phyloP scores from a whole-genome alignment of 1,140 invertebrate species.

The Rhopalosiphum maidis region DNA sequence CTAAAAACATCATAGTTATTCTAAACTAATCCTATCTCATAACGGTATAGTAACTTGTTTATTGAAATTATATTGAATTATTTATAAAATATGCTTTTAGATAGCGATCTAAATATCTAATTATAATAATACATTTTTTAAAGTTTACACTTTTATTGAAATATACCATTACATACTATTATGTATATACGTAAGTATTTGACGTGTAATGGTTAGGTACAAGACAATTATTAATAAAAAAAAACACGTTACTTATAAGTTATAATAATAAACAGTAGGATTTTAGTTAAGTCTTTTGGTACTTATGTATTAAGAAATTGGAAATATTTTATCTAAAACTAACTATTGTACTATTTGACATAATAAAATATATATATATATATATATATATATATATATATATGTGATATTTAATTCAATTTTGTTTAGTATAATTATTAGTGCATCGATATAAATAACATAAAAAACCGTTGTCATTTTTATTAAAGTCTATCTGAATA shows the following conservation, averaged over 20 bases:
- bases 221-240: too few relatives aligned
- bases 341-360: background rate
- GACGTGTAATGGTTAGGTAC: too few relatives aligned
- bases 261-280: background rate
- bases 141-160: background rate
- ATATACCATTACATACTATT: background rate
- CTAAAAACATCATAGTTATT: slow-evolving; percentile 16
- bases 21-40: background rate
- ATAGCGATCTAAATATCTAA: background rate
- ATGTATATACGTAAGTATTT: too few relatives aligned
- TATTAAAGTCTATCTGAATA: background rate
- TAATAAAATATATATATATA: background rate
- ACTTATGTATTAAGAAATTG: background rate
- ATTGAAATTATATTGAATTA: background rate
- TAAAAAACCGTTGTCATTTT: background rate
- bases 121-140: background rate
- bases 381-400: background rate
- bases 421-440: background rate
- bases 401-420: background rate
- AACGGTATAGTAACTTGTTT: background rate
- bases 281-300: too few relatives aligned
- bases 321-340: background rate
- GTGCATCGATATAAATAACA: background rate
- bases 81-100: background rate
- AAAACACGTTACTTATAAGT: background rate